Evolutionary conservation across 2,113 vertebrate species (phyloP).

Genomic region (Sinocyclocheilus grahami): DNA sequence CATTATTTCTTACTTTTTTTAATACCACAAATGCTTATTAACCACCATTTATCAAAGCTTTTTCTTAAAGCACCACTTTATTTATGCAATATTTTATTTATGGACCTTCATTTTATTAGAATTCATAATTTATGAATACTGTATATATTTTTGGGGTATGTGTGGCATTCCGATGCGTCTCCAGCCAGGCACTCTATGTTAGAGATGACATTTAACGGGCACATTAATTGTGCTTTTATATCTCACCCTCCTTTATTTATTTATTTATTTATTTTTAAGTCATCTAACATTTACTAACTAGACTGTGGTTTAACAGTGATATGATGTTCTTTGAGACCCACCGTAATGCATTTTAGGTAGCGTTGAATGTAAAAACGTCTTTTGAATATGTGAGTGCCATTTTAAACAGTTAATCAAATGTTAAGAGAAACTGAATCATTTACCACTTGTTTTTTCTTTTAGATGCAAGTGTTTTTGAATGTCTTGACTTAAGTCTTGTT

Average conservation of each 20-base stretch:
- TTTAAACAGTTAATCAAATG: slow-evolving; percentile 17
- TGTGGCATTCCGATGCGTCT: slow-evolving; percentile 62
- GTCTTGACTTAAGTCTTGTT: background rate
- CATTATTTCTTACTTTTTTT: background rate
- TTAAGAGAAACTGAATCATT: slow-evolving; percentile 18
- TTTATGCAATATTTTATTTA: slow-evolving; percentile 46
- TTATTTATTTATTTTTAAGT: background rate
- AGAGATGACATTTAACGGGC: slow-evolving; percentile 68
- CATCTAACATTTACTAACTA: background rate
- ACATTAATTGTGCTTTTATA: slow-evolving; percentile 58
- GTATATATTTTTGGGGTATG: slow-evolving; percentile 42
- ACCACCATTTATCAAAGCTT: slow-evolving; percentile 5
- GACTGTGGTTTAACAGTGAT: slow-evolving; percentile 9
- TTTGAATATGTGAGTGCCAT: slow-evolving; percentile 41
- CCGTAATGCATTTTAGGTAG: slow-evolving; percentile 1
- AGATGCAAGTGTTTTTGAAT: background rate
- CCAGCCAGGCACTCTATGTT: slow-evolving; percentile 72
- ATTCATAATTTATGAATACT: slow-evolving; percentile 16
- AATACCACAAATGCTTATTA: background rate
- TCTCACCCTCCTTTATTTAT: background rate
- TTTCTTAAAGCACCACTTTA: slow-evolving; percentile 28
- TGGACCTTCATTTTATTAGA: slow-evolving; percentile 11
- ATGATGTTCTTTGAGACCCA: background rate
- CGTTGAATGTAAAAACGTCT: background rate
- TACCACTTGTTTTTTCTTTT: background rate